phyloP scores from a whole-genome alignment of 2,113 vertebrate species.

The Stigmatopora argus region DNA sequence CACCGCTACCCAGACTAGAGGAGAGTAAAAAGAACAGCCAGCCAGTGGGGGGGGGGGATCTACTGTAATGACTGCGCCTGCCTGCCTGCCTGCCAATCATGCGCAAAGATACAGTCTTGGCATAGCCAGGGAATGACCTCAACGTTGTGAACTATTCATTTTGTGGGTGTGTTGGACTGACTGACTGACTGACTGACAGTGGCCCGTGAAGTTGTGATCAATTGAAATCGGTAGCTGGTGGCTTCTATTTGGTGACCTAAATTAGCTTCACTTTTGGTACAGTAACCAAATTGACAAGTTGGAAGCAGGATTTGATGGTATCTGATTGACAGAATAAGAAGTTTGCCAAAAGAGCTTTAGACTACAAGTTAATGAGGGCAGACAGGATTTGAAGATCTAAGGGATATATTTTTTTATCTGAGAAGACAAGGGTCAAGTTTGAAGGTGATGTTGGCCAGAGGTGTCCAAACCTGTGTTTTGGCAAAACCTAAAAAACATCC shows the following conservation, averaged over 20 bases:
- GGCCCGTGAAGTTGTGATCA: conserved; percentile 52
- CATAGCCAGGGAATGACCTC: conserved; percentile 32
- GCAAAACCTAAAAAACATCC: too few species aligned
- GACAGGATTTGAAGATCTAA: too few species aligned
- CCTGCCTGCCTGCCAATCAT: conserved; percentile 64
- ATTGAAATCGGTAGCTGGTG: conserved; percentile 48
- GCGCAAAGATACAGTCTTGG: conserved; percentile 40
- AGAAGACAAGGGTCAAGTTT: too few species aligned
- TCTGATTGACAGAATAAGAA: too few species aligned
- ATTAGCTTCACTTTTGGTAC: not conserved
- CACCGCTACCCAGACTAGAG: conserved; percentile 19
- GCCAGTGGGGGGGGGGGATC: conserved; percentile 55
- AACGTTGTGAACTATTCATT: conserved; percentile 33
- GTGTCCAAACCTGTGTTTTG: too few species aligned
- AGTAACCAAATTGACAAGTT: not conserved
- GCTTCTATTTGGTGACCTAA: conserved; percentile 22
- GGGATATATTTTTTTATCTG: too few species aligned
- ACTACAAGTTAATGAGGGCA: too few species aligned
- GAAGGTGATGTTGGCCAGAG: too few species aligned
- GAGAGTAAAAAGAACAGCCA: conserved; percentile 65
- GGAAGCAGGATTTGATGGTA: too few species aligned
- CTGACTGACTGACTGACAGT: too few species aligned
- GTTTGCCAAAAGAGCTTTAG: too few species aligned
- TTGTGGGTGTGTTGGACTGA: conserved; percentile 49
- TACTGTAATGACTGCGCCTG: conserved; percentile 48